These are phyloP conservation scores for Amniataba percoides DNA, from an alignment of 2,797 vertebrate genomes.

Conservation along the genomic window DNA sequence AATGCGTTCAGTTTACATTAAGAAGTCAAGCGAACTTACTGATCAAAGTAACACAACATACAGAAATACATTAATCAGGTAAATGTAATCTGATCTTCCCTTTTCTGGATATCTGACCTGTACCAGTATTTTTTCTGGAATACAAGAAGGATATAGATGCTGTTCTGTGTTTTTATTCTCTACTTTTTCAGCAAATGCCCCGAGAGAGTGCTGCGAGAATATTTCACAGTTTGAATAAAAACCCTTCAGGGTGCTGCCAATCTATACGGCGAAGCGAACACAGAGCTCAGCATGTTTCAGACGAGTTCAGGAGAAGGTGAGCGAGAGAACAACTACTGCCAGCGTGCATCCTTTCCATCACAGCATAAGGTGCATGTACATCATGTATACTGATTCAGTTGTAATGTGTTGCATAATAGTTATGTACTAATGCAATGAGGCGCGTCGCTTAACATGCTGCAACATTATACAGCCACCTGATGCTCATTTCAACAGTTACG, in stretches of 20 bases:
- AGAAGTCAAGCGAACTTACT: background rate
- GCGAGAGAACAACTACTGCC: background rate
- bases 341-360: slow-evolving; percentile 1
- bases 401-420: background rate
- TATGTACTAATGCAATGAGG: slow-evolving; percentile 4
- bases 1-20: background rate
- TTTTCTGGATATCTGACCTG: background rate
- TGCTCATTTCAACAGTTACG: background rate
- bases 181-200: background rate
- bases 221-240: slow-evolving; percentile 5
- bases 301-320: slow-evolving; percentile 13
- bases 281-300: slow-evolving; percentile 27
- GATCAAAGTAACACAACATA: background rate
- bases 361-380: slow-evolving; percentile 3
- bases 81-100: background rate
- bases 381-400: background rate
- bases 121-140: background rate
- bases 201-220: background rate
- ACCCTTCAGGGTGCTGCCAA: background rate
- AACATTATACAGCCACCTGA: background rate
- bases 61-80: background rate
- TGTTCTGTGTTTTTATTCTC: background rate
- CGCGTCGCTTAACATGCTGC: background rate
- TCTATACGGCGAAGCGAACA: background rate
- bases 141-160: background rate